Evolutionary conservation across 2,888 invertebrate species (phyloP).

Genomic region (Caenorhabditis sp.): DNA sequence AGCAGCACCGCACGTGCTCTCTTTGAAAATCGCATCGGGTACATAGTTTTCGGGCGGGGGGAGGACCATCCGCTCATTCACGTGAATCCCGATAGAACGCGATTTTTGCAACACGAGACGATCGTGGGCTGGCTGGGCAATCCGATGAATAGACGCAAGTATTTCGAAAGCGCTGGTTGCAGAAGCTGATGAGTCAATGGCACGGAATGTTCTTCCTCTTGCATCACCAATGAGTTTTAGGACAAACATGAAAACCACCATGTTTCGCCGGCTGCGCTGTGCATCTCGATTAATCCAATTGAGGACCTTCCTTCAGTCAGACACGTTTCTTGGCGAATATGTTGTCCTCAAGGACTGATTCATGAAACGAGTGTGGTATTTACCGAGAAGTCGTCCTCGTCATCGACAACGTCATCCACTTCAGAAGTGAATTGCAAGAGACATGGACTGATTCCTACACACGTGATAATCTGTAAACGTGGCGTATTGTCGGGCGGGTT

Average conservation of each 20-base stretch:
- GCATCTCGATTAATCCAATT: constrained; percentile 24
- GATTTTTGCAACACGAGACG: constrained; percentile 28
- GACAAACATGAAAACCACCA: constrained; percentile 8
- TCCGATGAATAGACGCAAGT: constrained; percentile 26
- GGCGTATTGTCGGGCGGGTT: constrained; percentile 26
- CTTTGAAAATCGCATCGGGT: constrained; percentile 37
- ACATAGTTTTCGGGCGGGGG: constrained; percentile 51
- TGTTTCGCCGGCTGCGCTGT: constrained; percentile 3
- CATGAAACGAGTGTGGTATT: constrained; percentile 17
- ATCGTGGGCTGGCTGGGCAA: constrained; percentile 9
- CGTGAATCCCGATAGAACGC: constrained; percentile 23
- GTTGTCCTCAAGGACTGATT: not conserved
- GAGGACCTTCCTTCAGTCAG: not conserved
- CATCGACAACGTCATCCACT: constrained; percentile 26
- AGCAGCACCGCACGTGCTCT: constrained; percentile 35
- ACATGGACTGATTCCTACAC: constrained; percentile 16
- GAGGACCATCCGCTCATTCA: constrained; percentile 22
- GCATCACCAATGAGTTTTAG: not conserved
- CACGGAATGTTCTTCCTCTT: constrained; percentile 4
- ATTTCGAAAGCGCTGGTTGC: constrained; percentile 34
- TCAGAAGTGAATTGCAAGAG: constrained; percentile 14
- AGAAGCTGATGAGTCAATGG: constrained; percentile 18
- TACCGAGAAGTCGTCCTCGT: constrained; percentile 10
- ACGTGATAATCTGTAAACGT: constrained; percentile 47
- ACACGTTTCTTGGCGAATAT: constrained; percentile 5